phyloP scores from a whole-genome alignment of 2,797 vertebrate species.

The Sebastes itinus region DNA sequence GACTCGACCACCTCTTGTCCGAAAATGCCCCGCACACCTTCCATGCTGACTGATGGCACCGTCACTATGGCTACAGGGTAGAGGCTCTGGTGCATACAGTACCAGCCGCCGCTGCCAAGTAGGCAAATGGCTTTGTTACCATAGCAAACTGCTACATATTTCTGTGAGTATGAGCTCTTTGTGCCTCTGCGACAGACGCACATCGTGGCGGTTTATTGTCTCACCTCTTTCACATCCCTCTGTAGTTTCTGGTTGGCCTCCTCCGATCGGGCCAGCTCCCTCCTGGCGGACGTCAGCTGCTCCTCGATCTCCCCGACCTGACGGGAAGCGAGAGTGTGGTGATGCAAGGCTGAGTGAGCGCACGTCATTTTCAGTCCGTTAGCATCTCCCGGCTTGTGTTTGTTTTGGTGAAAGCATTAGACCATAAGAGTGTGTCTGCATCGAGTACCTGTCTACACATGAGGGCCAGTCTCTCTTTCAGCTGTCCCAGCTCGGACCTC shows the following conservation, averaged over 20 bases:
- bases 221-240: conserved; percentile 92
- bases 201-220: conserved; percentile 16
- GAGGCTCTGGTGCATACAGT: conserved; percentile 35
- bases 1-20: background rate
- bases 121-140: conserved; percentile 51
- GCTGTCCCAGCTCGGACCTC: conserved; percentile 88
- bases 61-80: conserved; percentile 40
- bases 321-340: background rate
- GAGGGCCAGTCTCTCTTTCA: conserved; percentile 89
- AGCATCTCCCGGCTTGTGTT: background rate
- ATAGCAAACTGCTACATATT: conserved; percentile 48
- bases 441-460: conserved; percentile 88
- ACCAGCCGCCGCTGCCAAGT: conserved; percentile 46
- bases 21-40: background rate
- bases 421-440: background rate
- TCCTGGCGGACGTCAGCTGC: conserved; percentile 89
- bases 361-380: background rate
- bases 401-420: background rate
- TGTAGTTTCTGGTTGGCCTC: conserved; percentile 92
- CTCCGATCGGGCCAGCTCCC: conserved; percentile 90
- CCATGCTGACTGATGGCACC: conserved; percentile 13
- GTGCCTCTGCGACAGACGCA: conserved; percentile 15
- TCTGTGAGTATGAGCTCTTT: conserved; percentile 32
- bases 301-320: conserved; percentile 93
- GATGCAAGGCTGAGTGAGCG: background rate